Evolutionary conservation across 2,113 vertebrate genomes (phyloP).

Genomic region (Pipra filicauda): DNA sequence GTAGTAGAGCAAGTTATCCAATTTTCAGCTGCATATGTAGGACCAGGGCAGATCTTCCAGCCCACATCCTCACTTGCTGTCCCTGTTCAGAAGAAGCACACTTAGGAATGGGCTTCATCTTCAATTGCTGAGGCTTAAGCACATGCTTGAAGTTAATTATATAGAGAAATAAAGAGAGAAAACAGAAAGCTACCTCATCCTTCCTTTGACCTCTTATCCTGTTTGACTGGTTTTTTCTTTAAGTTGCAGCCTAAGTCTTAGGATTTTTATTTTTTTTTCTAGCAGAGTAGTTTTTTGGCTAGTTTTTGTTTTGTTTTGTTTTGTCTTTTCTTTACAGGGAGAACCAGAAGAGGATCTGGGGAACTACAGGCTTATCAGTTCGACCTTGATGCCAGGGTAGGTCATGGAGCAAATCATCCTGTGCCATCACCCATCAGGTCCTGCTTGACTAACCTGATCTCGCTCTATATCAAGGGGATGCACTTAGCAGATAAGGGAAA

Average conservation of each 20-base stretch:
- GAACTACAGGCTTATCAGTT: not conserved
- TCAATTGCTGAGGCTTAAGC: not conserved
- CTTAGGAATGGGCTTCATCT: not conserved
- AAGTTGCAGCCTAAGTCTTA: not conserved
- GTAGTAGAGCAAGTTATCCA: not conserved
- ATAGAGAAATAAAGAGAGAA: not conserved
- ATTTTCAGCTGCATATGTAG: not conserved
- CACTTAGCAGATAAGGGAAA: not conserved
- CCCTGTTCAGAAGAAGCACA: not conserved
- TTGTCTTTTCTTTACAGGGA: not conserved
- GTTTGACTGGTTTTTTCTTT: accelerated
- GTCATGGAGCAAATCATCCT: not conserved
- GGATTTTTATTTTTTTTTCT: not conserved
- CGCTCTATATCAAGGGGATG: not conserved
- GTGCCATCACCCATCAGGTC: not conserved
- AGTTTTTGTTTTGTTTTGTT: not conserved
- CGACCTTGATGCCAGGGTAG: not conserved
- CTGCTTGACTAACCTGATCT: not conserved
- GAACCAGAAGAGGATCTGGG: not conserved
- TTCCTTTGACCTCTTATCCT: not conserved
- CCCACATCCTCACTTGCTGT: accelerated
- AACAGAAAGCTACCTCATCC: not conserved
- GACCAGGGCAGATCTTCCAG: not conserved
- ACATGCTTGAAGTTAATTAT: not conserved
- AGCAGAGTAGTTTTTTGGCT: not conserved